Evolutionary conservation across 2,113 vertebrate species (phyloP).

Genomic region (Cavia porcellus): DNA sequence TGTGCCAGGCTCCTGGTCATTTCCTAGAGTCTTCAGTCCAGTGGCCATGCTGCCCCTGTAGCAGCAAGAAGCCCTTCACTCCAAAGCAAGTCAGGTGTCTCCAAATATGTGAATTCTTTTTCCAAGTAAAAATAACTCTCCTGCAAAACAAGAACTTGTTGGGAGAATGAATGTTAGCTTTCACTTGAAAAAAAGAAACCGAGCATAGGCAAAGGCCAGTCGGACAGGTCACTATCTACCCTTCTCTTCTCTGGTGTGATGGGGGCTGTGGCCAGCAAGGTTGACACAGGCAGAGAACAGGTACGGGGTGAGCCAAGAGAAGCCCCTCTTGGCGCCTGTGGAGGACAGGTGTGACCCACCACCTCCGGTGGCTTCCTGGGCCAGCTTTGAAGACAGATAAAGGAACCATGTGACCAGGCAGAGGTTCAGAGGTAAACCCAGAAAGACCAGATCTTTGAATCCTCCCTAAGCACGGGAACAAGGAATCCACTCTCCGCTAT

Average conservation of each 20-base stretch:
- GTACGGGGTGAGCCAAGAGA: rapidly evolving
- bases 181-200: too few relatives aligned
- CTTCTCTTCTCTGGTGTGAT: not conserved
- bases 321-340: not conserved
- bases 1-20: rapidly evolving
- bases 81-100: not conserved
- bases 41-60: not conserved
- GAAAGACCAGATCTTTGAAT: not conserved
- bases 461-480: not conserved
- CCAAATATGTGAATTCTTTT: not conserved
- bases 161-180: not conserved
- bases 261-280: not conserved
- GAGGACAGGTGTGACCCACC: not conserved
- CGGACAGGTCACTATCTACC: rapidly evolving
- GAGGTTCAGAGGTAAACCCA: not conserved
- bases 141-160: not conserved
- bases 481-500: not conserved
- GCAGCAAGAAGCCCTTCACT: not conserved
- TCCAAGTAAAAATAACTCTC: not conserved
- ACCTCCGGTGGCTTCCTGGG: not conserved
- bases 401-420: not conserved
- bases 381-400: not conserved
- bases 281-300: not conserved
- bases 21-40: rapidly evolving
- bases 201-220: not conserved